phyloP scores from a whole-genome alignment of 2,888 invertebrate genomes.

The Phaedon cochleariae region DNA sequence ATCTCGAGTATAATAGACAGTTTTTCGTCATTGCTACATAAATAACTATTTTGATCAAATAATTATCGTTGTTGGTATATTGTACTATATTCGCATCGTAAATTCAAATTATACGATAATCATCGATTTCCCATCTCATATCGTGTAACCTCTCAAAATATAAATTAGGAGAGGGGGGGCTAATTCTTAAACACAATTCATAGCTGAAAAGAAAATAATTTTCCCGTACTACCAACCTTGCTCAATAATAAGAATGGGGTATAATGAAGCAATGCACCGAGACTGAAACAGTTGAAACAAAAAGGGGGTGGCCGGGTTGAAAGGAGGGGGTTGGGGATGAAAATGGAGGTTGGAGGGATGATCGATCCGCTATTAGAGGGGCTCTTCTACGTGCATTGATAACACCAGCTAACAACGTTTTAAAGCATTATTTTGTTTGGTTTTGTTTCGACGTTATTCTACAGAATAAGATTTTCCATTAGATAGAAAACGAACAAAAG shows the following conservation, averaged over 20 bases:
- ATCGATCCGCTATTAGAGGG: constrained; percentile 41
- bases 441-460: constrained; percentile 29
- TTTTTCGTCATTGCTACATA: too few relatives aligned
- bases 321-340: constrained; percentile 19
- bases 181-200: too few relatives aligned
- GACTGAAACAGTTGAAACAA: constrained; percentile 21
- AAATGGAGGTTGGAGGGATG: constrained; percentile 36
- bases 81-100: too few relatives aligned
- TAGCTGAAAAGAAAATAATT: too few relatives aligned
- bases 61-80: too few relatives aligned
- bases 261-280: constrained; percentile 43
- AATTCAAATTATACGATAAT: too few relatives aligned
- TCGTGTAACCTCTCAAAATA: too few relatives aligned
- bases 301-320: constrained; percentile 21
- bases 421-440: constrained; percentile 41
- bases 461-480: constrained; percentile 38
- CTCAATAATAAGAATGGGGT: constrained; percentile 39
- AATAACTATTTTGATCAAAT: too few relatives aligned
- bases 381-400: constrained; percentile 42
- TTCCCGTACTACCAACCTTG: neutral
- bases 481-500: constrained; percentile 37
- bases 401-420: constrained; percentile 41
- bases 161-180: too few relatives aligned
- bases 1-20: too few relatives aligned
- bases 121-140: too few relatives aligned